phyloP scores from a whole-genome alignment of 2,113 vertebrate species.

The Hippocampus abdominalis region DNA sequence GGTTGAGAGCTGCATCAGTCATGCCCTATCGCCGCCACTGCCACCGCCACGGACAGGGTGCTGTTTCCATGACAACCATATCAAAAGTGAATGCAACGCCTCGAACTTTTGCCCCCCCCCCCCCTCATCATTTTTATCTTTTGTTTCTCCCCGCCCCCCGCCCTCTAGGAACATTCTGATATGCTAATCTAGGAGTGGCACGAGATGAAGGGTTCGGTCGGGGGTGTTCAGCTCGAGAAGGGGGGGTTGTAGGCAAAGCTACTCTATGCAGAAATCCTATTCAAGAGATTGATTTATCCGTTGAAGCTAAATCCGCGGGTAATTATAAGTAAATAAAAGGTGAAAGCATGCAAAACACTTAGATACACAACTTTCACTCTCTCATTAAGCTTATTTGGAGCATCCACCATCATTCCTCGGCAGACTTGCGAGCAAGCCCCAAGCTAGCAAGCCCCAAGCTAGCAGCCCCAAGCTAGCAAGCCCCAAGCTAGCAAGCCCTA shows the following conservation, averaged over 20 bases:
- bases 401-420: not conserved
- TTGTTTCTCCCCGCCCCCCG: not conserved
- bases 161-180: constrained; percentile 19
- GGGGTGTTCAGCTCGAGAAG: constrained; percentile 5
- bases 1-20: constrained; percentile 50
- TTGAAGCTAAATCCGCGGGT: constrained; percentile 63
- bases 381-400: not conserved
- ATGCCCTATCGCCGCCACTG: constrained; percentile 23
- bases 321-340: constrained; percentile 71
- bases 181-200: constrained; percentile 38
- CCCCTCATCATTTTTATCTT: not conserved
- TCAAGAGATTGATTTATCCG: constrained; percentile 63
- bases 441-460: no score
- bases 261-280: constrained; percentile 67
- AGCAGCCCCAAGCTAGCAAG: no score
- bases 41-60: constrained; percentile 12
- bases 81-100: constrained; percentile 39
- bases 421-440: not conserved
- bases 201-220: not conserved
- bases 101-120: constrained; percentile 7
- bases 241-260: constrained; percentile 47
- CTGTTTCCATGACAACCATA: constrained; percentile 48
- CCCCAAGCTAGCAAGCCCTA: no score
- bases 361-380: constrained; percentile 33
- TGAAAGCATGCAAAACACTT: constrained; percentile 59